Percentiles rank a stretch among this genome's conserved stretches.
Conservation (phyloP, 2,113 vertebrate genomes). For the mouse (Mus musculus) region DNA sequence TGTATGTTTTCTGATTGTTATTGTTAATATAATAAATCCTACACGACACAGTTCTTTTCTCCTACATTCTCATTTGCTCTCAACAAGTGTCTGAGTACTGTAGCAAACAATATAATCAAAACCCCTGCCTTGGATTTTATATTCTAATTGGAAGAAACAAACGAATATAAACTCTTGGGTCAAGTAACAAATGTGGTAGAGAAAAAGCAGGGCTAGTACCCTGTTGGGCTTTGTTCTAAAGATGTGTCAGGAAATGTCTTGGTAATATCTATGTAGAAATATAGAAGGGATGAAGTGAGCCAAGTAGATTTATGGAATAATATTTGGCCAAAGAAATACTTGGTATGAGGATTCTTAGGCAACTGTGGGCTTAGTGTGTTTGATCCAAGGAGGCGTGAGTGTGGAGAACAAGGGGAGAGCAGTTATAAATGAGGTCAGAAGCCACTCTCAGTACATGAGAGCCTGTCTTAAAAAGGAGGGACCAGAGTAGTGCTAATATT, state of each 20-base stretch:
- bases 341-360: neutral
- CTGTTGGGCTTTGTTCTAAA: neutral
- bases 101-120: constrained; percentile 13
- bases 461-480: neutral
- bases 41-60: constrained; percentile 53
- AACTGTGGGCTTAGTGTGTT: neutral
- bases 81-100: constrained; percentile 48
- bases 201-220: neutral
- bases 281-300: neutral
- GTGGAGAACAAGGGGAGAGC: neutral
- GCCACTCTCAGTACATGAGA: neutral
- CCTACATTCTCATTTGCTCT: constrained; percentile 41
- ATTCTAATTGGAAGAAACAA: constrained; percentile 35
- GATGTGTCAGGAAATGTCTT: neutral
- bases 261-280: neutral
- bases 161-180: neutral
- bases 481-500: neutral
- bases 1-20: constrained; percentile 54
- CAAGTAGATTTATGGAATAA: neutral
- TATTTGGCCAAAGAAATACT: neutral
- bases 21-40: constrained; percentile 65
- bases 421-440: neutral
- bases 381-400: neutral
- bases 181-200: constrained; percentile 4
- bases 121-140: constrained; percentile 51